Percentiles rank a stretch among this genome's conserved stretches.
These are phyloP conservation scores for Pipa parva DNA, from an alignment of 2,113 vertebrate genomes.

Conservation along the genomic window DNA sequence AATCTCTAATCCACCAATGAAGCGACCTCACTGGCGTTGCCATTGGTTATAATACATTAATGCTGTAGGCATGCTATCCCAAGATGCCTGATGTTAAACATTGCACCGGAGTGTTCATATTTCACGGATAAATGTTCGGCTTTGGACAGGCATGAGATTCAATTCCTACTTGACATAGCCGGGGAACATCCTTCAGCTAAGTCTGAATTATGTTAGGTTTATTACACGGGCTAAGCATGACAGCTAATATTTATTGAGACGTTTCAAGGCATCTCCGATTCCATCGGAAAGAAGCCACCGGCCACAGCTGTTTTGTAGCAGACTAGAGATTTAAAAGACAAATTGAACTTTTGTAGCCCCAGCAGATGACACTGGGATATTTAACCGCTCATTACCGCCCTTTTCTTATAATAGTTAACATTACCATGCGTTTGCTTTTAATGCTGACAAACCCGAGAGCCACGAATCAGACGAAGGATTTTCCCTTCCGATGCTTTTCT, in stretches of 20 bases:
- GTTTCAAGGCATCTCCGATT: too few relatives aligned
- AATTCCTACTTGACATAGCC: background rate
- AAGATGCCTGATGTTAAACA: too few relatives aligned
- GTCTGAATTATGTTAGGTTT: background rate
- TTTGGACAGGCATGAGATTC: too few relatives aligned
- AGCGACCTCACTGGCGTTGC: too few relatives aligned
- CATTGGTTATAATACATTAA: too few relatives aligned
- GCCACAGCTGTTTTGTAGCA: background rate
- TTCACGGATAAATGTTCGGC: too few relatives aligned
- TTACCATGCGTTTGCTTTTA: background rate
- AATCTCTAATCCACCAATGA: too few relatives aligned
- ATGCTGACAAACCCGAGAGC: background rate
- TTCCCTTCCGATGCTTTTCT: too few relatives aligned
- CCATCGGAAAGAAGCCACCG: too few relatives aligned
- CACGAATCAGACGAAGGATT: background rate
- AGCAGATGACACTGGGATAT: background rate
- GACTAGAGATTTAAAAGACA: too few relatives aligned
- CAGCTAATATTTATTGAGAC: background rate
- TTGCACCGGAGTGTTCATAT: too few relatives aligned
- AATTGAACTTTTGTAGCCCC: background rate
- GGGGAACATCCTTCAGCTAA: background rate
- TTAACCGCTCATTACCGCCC: background rate
- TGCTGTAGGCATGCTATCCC: too few relatives aligned
- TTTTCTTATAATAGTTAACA: background rate
- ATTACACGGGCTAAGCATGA: background rate